Evolutionary conservation across 1,140 invertebrate genomes (phyloP).

Genomic region (Drosophila eugracilis): DNA sequence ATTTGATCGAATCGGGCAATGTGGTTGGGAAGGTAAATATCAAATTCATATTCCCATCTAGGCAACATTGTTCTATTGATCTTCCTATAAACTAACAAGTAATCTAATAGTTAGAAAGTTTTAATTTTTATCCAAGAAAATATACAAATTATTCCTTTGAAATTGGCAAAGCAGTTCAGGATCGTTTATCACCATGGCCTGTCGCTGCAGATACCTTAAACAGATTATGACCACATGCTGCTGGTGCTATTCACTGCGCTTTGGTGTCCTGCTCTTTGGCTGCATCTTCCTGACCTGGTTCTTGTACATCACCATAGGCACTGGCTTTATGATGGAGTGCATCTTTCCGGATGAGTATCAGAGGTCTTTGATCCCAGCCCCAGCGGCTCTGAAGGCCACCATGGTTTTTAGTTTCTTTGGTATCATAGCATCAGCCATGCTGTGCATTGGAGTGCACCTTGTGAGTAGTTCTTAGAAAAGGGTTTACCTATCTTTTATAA

Average conservation of each 20-base stretch:
- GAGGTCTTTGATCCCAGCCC: background rate
- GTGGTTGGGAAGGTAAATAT: background rate
- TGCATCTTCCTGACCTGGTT: constrained; percentile 71
- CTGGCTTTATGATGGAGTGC: constrained; percentile 68
- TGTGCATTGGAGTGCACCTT: constrained; percentile 64
- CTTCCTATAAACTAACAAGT: background rate
- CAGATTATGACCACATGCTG: constrained; percentile 52
- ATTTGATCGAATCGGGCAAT: background rate
- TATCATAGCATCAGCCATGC: constrained; percentile 32
- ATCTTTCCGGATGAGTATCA: constrained; percentile 69
- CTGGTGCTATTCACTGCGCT: constrained; percentile 41
- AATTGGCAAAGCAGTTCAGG: background rate
- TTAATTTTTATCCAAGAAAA: background rate
- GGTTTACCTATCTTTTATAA: background rate
- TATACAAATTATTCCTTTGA: background rate
- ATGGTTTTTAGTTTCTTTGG: constrained; percentile 73
- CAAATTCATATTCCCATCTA: background rate
- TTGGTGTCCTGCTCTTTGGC: constrained; percentile 49
- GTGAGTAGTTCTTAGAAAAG: constrained; percentile 29
- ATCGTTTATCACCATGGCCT: constrained; percentile 46
- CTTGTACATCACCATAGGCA: constrained; percentile 54
- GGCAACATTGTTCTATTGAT: background rate
- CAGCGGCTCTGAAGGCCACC: constrained; percentile 64
- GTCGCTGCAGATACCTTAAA: constrained; percentile 50
- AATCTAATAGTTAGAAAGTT: background rate